Percentiles rank a stretch among this genome's conserved stretches.
Conservation (phyloP, 2,888 invertebrate species). For the Arctia plantaginis region DNA sequence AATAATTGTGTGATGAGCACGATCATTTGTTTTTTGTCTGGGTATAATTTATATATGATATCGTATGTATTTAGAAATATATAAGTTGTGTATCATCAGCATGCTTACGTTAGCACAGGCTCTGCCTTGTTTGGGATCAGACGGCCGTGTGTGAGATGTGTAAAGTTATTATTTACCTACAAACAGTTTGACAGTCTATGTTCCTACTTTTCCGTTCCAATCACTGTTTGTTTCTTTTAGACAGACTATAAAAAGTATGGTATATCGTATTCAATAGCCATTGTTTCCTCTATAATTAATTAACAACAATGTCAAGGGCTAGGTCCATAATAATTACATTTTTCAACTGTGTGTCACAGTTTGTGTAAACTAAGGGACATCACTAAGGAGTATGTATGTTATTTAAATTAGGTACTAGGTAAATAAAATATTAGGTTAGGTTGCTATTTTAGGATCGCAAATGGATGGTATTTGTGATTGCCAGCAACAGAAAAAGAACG, state of each 20-base stretch:
- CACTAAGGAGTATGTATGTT: not conserved
- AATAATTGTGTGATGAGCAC: too few relatives aligned
- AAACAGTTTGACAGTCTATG: not conserved
- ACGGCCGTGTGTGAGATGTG: too few relatives aligned
- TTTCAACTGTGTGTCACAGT: not conserved
- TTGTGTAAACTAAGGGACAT: not conserved
- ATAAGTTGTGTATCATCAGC: too few relatives aligned
- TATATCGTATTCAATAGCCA: not conserved
- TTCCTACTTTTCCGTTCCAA: not conserved
- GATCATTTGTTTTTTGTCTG: too few relatives aligned
- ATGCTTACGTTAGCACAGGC: too few relatives aligned
- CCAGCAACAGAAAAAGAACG: not conserved
- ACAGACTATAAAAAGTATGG: not conserved
- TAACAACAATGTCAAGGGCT: slow-evolving; percentile 1
- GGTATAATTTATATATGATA: too few relatives aligned
- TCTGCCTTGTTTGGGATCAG: too few relatives aligned
- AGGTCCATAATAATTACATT: not conserved
- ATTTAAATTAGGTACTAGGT: not conserved
- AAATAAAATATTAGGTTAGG: not conserved
- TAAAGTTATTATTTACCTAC: not conserved
- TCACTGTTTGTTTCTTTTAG: not conserved
- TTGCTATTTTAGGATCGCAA: not conserved
- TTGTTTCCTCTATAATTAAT: not conserved
- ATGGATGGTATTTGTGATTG: not conserved
- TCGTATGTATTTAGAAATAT: too few relatives aligned